Evolutionary conservation across 2,888 invertebrate species (phyloP).

Genomic region (Dynastes grantii): DNA sequence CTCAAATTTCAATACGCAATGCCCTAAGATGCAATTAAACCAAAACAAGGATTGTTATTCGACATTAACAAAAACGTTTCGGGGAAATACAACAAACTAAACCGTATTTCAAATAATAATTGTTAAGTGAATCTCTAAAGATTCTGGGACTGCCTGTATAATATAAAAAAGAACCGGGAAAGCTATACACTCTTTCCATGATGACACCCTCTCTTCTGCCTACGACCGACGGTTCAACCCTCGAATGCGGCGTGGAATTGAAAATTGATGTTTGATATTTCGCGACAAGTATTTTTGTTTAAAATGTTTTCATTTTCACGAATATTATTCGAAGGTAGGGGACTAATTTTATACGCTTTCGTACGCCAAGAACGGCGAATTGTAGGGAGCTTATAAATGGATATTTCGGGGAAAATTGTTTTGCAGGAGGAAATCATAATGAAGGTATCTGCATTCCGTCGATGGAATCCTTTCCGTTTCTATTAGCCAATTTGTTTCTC

Average conservation of each 20-base stretch:
- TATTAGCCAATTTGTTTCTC: conserved; percentile 11
- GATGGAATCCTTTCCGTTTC: no score
- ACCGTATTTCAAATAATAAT: no score
- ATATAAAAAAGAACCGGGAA: not conserved
- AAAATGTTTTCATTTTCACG: conserved; percentile 49
- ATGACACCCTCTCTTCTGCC: conserved; percentile 13
- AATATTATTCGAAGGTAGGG: conserved; percentile 46
- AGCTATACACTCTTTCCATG: conserved; percentile 7
- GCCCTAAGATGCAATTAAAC: no score
- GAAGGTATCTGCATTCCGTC: not conserved
- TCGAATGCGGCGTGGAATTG: conserved; percentile 58
- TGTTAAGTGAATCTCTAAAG: no score
- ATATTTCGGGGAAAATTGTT: conserved; percentile 32
- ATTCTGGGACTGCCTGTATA: not conserved
- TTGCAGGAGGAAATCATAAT: conserved; percentile 19
- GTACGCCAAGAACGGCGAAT: conserved; percentile 10
- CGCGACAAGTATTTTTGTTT: conserved; percentile 50
- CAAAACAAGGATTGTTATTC: no score
- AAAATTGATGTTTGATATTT: conserved; percentile 64
- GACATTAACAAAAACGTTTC: no score
- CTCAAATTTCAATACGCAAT: no score
- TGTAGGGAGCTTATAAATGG: conserved; percentile 29
- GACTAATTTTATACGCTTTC: conserved; percentile 42
- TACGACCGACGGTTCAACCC: conserved; percentile 8
- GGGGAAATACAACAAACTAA: no score